Conservation (phyloP, 2,113 vertebrate species). For the Hiodon tergisus region DNA sequence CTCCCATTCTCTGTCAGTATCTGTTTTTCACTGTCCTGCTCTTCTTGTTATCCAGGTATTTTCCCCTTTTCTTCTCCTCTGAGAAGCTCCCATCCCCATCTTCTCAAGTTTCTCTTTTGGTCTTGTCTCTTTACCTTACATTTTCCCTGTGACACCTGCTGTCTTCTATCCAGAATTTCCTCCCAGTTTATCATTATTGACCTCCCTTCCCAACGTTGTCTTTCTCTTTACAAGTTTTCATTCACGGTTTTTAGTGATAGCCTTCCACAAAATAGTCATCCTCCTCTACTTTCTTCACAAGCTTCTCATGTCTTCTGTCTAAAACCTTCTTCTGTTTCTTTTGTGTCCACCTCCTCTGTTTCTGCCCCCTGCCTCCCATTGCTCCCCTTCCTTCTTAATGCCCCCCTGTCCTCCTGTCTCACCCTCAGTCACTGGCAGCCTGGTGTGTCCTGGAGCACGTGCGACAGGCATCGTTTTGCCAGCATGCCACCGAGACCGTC, state of each 20-base stretch:
- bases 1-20: too few species aligned
- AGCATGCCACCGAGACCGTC: slow-evolving; percentile 68
- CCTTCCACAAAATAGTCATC: neutral
- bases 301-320: neutral
- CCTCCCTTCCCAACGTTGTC: neutral
- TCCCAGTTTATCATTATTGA: neutral
- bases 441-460: slow-evolving; percentile 43
- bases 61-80: neutral
- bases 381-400: neutral
- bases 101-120: neutral
- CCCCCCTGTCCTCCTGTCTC: neutral
- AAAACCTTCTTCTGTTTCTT: neutral
- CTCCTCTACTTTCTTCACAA: too few species aligned
- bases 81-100: neutral
- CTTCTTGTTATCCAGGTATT: neutral
- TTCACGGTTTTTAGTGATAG: neutral
- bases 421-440: slow-evolving; percentile 5
- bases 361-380: neutral
- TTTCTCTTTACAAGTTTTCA: neutral
- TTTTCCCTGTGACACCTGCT: neutral
- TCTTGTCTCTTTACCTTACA: slow-evolving; percentile 2
- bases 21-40: too few species aligned
- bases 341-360: neutral
- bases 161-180: neutral
- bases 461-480: slow-evolving; percentile 42